Conservation (phyloP, 2,888 invertebrate species). For the Chrysopilus asiliformis region DNA sequence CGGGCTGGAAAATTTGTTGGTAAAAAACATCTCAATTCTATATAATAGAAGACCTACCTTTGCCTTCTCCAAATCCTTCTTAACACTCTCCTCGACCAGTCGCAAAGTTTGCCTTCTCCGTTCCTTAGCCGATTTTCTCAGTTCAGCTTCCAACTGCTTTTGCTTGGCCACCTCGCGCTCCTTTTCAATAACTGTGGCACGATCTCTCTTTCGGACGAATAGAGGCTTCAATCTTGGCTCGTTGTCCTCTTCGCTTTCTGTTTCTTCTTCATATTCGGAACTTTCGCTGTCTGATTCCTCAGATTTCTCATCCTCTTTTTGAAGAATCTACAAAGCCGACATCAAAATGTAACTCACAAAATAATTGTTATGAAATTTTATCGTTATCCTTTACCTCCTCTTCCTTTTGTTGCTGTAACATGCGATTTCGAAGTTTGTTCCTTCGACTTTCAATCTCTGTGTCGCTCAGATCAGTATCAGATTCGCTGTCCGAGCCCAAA, state of each 20-base stretch:
- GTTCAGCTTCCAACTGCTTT: constrained; percentile 72
- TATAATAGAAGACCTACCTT: constrained; percentile 30
- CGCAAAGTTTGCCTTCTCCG: constrained; percentile 74
- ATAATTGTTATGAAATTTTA: neutral
- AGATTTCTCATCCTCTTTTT: constrained; percentile 46
- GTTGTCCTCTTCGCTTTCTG: constrained; percentile 82
- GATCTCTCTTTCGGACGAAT: constrained; percentile 83
- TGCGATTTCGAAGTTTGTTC: constrained; percentile 49
- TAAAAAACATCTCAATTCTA: no score
- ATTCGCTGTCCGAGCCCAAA: constrained; percentile 43
- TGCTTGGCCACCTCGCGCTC: constrained; percentile 77
- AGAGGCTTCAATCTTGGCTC: constrained; percentile 88
- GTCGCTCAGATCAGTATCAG: constrained; percentile 75
- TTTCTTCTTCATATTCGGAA: constrained; percentile 67
- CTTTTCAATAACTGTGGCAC: constrained; percentile 89
- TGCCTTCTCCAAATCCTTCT: constrained; percentile 58
- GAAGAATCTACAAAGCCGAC: no score
- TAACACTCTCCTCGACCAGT: constrained; percentile 78
- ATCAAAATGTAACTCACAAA: neutral
- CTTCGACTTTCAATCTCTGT: constrained; percentile 74
- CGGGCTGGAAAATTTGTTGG: constrained; percentile 38
- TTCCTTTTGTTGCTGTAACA: constrained; percentile 57
- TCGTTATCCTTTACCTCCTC: constrained; percentile 41
- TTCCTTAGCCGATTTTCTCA: constrained; percentile 76
- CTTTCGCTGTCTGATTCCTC: constrained; percentile 56